Conservation (phyloP, 1,140 invertebrate species). For the fruit fly (Drosophila melanogaster) region DNA sequence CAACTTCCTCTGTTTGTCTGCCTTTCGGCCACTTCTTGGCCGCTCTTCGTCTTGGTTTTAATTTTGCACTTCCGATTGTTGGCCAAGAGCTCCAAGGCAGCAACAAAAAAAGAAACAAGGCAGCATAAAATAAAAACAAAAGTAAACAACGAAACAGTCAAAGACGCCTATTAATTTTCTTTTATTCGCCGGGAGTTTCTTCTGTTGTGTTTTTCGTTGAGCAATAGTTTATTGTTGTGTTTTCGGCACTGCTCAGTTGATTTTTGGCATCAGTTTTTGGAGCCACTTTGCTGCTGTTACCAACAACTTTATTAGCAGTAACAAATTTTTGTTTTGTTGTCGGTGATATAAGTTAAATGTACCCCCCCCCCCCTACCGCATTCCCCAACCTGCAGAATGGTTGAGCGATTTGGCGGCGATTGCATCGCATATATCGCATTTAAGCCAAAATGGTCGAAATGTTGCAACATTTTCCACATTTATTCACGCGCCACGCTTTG, state of each 20-base stretch:
- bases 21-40: conserved; percentile 44
- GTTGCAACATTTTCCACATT: conserved; percentile 65
- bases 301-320: conserved; percentile 63
- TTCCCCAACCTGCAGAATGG: conserved; percentile 18
- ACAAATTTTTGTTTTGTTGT: conserved; percentile 55
- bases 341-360: conserved; percentile 60
- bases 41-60: conserved; percentile 49
- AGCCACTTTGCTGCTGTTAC: conserved; percentile 45
- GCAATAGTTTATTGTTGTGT: conserved; percentile 48
- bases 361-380: background rate
- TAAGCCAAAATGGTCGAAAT: conserved; percentile 59
- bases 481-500: conserved; percentile 57
- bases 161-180: conserved; percentile 63
- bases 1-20: conserved; percentile 35
- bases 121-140: conserved; percentile 24
- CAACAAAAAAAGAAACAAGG: conserved; percentile 20
- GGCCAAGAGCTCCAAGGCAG: conserved; percentile 42
- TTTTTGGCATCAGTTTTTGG: conserved; percentile 52
- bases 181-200: conserved; percentile 29
- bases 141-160: conserved; percentile 43
- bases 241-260: conserved; percentile 39
- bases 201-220: conserved; percentile 22
- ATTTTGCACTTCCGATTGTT: conserved; percentile 64
- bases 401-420: conserved; percentile 57
- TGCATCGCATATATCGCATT: conserved; percentile 52